Evolutionary conservation across 2,113 vertebrate genomes (phyloP), one percentile per base, ranked within the genome.

Genomic region (Mustela lutreola): DNA sequence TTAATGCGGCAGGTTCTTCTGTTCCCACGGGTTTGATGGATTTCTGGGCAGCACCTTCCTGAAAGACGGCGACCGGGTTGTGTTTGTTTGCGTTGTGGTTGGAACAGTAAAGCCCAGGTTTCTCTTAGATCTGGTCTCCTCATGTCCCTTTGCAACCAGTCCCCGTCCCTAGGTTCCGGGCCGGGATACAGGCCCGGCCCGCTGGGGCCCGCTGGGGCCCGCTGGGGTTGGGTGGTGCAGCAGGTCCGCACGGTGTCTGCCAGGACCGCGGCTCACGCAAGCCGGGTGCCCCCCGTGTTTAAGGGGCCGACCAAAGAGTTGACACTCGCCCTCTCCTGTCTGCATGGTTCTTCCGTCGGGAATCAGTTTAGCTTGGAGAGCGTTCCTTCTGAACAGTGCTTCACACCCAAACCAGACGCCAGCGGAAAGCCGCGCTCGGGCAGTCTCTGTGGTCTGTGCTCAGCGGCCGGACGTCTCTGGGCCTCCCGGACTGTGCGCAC

Each of bases 231-330:
- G 7, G 53, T 4, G 4, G 18, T 1, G n/a, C 60, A 5, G 0
- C 11, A 19, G 3, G 1, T 91, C 50, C 16, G 4, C 0, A 4
- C 71, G 0, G 12, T 3, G 63, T 31, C 33, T 5, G 7, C 16
- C 15, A 50, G 9, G 21, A 21, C 58, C 0, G 7, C 45, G 5
- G 1, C 11, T 4, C 19, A 3, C 0, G 2, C 0, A 4, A 4
- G 15, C 11, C 8, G 9, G 24, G 11, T 36, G 36, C 21, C 0
- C 8, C 36, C 8, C 8, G 0, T 16, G 21, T 2, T 33, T 1
- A 11, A 28, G 18, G 28, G 45, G 16, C 22, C 0, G 0, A 15
- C 14, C 12, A 39, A 70, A 76, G 31, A 42, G 14, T 42, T 22
- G 36, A 1, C 42, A 11, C 42, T 86, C 62, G 9, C 36, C 70